Percentiles rank a stretch among this genome's conserved stretches.
Conservation (phyloP, 2,888 invertebrate species). For the Lottia gigantea region DNA sequence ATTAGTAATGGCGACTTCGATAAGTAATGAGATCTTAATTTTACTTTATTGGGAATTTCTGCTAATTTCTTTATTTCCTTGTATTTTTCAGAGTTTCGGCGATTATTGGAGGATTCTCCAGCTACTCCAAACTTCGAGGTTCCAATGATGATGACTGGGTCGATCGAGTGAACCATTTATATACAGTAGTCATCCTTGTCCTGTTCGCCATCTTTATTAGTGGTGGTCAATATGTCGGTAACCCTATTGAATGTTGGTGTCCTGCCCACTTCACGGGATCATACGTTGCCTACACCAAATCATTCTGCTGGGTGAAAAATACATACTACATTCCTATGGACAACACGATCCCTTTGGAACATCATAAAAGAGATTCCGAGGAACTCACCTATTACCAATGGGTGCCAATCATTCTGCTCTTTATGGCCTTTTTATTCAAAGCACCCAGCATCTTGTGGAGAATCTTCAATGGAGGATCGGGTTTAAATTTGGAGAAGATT, state of each 20-base stretch:
- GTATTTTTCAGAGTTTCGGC: slow-evolving; percentile 45
- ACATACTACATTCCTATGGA: slow-evolving; percentile 62
- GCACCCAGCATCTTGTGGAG: slow-evolving; percentile 70
- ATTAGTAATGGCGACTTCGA: too few species aligned
- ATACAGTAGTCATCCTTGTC: slow-evolving; percentile 54
- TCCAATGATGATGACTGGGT: slow-evolving; percentile 58
- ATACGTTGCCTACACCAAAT: slow-evolving; percentile 67
- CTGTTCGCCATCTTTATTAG: slow-evolving; percentile 58
- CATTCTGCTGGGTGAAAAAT: slow-evolving; percentile 63
- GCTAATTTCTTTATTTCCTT: background rate
- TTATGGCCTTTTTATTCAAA: slow-evolving; percentile 71
- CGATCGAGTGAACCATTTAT: slow-evolving; percentile 56
- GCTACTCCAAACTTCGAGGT: slow-evolving; percentile 54
- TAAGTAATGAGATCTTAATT: background rate
- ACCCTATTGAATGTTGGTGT: slow-evolving; percentile 61
- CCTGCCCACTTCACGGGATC: slow-evolving; percentile 60
- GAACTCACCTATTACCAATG: slow-evolving; percentile 63
- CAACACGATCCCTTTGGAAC: slow-evolving; percentile 48
- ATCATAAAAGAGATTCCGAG: slow-evolving; percentile 42
- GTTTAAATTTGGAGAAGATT: slow-evolving; percentile 57
- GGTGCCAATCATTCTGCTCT: slow-evolving; percentile 69
- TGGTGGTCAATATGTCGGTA: slow-evolving; percentile 55
- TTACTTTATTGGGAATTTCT: too few species aligned
- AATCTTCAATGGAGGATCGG: slow-evolving; percentile 62
- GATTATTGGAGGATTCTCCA: slow-evolving; percentile 53